Evolutionary conservation across 2,888 invertebrate species (phyloP).

Genomic region (Hyposoter dolosus): DNA sequence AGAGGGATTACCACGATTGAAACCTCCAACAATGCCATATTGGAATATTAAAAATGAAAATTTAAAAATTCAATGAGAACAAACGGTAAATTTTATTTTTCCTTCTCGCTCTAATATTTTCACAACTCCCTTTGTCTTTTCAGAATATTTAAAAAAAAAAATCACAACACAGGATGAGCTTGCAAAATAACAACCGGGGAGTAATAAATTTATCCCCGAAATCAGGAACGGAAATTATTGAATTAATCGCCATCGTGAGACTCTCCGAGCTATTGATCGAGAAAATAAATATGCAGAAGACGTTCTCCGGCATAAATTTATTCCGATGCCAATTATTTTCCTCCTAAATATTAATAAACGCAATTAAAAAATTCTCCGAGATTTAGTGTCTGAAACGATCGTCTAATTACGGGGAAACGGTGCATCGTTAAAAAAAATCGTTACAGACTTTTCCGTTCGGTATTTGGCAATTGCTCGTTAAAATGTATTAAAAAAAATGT

Average conservation of each 20-base stretch:
- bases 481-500: neutral
- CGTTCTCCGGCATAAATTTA: neutral
- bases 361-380: neutral
- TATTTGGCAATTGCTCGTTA: neutral
- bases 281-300: neutral
- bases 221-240: neutral
- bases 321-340: neutral
- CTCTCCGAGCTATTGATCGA: neutral
- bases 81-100: neutral
- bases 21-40: neutral
- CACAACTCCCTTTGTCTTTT: neutral
- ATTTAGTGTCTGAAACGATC: neutral
- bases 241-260: neutral
- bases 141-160: neutral
- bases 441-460: neutral
- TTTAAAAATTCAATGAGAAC: neutral
- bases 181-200: neutral
- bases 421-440: neutral
- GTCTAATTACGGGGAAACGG: neutral
- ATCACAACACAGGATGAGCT: neutral
- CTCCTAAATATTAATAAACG: neutral
- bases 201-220: neutral
- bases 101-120: neutral
- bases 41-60: neutral
- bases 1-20: conserved; percentile 21